Percentiles rank a stretch among this genome's conserved stretches.
Evolutionary conservation across 2,797 vertebrate genomes (phyloP).

Genomic region (Anolis apletophallus): DNA sequence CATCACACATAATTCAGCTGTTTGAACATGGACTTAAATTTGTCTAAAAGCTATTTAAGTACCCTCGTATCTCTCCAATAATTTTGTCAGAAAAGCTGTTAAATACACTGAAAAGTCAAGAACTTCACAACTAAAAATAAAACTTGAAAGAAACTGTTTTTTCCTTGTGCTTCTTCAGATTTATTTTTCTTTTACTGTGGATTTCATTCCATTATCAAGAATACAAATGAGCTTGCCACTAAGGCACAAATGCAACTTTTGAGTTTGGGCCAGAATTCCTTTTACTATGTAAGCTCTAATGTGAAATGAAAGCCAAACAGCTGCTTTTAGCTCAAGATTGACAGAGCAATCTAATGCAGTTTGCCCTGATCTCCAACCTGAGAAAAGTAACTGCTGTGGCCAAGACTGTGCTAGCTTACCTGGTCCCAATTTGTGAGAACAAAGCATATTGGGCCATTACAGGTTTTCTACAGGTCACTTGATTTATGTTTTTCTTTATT

Average conservation of each 20-base stretch:
- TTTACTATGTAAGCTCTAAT: constrained; percentile 65
- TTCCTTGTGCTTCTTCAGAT: constrained; percentile 40
- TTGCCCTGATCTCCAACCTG: constrained; percentile 64
- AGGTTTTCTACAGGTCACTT: constrained; percentile 50
- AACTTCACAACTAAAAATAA: constrained; percentile 8
- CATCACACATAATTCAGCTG: constrained; percentile 29
- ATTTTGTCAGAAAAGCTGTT: not conserved
- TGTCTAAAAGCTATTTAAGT: constrained; percentile 9
- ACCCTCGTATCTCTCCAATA: not conserved
- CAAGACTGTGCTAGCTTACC: constrained; percentile 66
- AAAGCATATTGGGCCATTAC: constrained; percentile 58
- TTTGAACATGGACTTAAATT: constrained; percentile 1
- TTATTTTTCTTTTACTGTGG: constrained; percentile 50
- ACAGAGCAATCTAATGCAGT: constrained; percentile 69
- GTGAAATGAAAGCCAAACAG: constrained; percentile 76
- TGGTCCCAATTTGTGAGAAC: constrained; percentile 72
- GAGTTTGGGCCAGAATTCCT: constrained; percentile 72
- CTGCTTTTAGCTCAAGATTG: constrained; percentile 68
- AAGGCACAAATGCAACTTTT: constrained; percentile 68
- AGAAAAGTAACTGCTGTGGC: constrained; percentile 57
- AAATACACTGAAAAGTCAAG: constrained; percentile 28
- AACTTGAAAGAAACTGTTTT: not conserved
- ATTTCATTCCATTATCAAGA: constrained; percentile 68
- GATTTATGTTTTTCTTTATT: constrained; percentile 47
- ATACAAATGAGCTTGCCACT: constrained; percentile 68